phyloP scores from a whole-genome alignment of 1,140 invertebrate species.

The Andrena cerasifolii region DNA sequence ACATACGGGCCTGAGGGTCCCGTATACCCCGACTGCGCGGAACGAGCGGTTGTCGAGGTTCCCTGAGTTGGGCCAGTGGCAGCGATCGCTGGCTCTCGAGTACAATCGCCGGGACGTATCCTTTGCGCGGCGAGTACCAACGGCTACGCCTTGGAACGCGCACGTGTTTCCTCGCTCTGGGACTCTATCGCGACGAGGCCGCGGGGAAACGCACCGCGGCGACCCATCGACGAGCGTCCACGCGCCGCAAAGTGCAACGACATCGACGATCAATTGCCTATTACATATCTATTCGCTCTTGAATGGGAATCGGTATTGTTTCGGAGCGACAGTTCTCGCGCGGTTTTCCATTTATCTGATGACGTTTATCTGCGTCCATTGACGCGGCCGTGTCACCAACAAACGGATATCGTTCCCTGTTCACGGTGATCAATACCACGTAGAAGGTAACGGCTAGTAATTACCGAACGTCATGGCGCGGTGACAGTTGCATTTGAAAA shows the following conservation, averaged over 20 bases:
- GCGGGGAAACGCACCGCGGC: not conserved
- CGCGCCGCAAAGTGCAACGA: not conserved
- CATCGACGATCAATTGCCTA: not conserved
- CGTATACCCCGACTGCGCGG: constrained; percentile 73
- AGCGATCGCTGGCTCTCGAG: constrained; percentile 71
- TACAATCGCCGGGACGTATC: constrained; percentile 70
- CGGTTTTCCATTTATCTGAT: too few species aligned
- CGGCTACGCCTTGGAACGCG: constrained; percentile 58
- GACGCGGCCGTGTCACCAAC: too few species aligned
- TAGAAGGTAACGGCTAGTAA: not conserved
- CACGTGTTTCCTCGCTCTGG: constrained; percentile 52
- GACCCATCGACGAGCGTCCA: not conserved
- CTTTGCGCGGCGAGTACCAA: constrained; percentile 42
- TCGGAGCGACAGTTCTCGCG: not conserved
- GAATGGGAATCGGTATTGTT: not conserved
- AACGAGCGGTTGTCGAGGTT: constrained; percentile 72
- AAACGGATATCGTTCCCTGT: not conserved
- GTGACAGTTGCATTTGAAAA: constrained; percentile 5
- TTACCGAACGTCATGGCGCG: not conserved
- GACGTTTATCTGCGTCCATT: too few species aligned
- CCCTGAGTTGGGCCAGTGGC: constrained; percentile 78
- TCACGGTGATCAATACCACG: not conserved
- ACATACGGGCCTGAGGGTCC: constrained; percentile 76
- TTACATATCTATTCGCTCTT: not conserved
- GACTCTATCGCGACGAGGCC: not conserved